These are phyloP conservation scores for Lasiurus borealis DNA, from an alignment of 2,113 vertebrate species.

Conservation along the genomic window DNA sequence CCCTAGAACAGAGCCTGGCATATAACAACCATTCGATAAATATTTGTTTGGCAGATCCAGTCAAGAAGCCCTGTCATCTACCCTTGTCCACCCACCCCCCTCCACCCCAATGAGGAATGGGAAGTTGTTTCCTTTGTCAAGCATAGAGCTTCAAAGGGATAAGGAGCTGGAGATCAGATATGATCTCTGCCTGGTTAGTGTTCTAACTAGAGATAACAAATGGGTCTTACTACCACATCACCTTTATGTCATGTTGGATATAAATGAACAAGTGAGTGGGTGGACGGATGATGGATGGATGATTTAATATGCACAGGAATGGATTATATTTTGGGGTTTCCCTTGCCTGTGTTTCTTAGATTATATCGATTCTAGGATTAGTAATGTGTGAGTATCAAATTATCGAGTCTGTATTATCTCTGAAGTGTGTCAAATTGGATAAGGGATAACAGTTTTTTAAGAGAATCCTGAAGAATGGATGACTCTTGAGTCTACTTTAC, in stretches of 20 bases:
- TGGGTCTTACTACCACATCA: neutral
- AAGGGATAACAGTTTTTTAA: neutral
- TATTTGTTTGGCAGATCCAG: neutral
- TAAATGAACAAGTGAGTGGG: neutral
- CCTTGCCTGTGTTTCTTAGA: neutral
- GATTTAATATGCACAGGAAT: neutral
- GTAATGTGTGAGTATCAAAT: neutral
- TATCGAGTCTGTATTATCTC: neutral
- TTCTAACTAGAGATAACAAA: neutral
- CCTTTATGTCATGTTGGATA: neutral
- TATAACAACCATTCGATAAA: neutral
- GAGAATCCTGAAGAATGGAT: neutral
- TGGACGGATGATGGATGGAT: neutral
- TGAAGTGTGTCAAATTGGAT: neutral
- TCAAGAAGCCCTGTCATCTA: neutral
- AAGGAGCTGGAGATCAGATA: neutral
- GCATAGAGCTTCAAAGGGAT: neutral
- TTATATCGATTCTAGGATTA: neutral
- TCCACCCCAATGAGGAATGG: neutral
- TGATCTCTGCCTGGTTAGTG: neutral
- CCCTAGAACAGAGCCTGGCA: neutral
- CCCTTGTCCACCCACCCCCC: too few species aligned
- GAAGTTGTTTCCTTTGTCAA: neutral
- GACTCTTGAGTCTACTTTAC: constrained; percentile 25
- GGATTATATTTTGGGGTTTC: neutral